These are phyloP conservation scores for Grammomys dolichurus DNA, from an alignment of 2,113 vertebrate genomes.

Conservation along the genomic window DNA sequence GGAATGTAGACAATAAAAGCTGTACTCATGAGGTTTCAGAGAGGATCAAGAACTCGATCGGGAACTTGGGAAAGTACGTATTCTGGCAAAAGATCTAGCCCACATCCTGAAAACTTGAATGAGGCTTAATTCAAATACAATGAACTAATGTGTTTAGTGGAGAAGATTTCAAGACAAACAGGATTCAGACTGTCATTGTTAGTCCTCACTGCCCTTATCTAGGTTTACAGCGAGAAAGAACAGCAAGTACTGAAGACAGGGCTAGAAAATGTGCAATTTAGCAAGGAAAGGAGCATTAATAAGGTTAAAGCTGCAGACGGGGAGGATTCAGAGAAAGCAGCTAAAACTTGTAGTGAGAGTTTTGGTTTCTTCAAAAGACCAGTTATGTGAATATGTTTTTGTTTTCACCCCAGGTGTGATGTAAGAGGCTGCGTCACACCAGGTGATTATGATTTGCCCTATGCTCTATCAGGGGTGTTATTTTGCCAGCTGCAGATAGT, in stretches of 20 bases:
- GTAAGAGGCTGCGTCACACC: too few species aligned
- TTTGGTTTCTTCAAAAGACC: too few species aligned
- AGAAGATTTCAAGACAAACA: neutral
- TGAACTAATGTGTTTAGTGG: neutral
- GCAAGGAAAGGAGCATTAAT: too few species aligned
- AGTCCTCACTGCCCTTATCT: neutral
- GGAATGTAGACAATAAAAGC: neutral
- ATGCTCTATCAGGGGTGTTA: too few species aligned
- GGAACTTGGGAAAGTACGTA: too few species aligned
- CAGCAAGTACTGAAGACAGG: neutral
- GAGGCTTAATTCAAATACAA: neutral
- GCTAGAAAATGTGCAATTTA: neutral
- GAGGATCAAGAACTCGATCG: neutral
- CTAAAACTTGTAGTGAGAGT: too few species aligned
- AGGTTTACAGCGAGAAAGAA: neutral
- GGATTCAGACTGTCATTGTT: neutral
- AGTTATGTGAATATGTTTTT: too few species aligned
- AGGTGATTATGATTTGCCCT: too few species aligned
- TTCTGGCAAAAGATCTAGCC: too few species aligned
- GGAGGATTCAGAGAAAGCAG: neutral
- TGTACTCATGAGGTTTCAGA: neutral
- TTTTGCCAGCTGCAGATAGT: too few species aligned
- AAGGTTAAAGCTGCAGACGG: neutral
- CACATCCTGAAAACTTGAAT: neutral
- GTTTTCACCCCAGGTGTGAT: too few species aligned